Conservation (phyloP, 2,888 invertebrate species). For the Aleiodes alternator region DNA sequence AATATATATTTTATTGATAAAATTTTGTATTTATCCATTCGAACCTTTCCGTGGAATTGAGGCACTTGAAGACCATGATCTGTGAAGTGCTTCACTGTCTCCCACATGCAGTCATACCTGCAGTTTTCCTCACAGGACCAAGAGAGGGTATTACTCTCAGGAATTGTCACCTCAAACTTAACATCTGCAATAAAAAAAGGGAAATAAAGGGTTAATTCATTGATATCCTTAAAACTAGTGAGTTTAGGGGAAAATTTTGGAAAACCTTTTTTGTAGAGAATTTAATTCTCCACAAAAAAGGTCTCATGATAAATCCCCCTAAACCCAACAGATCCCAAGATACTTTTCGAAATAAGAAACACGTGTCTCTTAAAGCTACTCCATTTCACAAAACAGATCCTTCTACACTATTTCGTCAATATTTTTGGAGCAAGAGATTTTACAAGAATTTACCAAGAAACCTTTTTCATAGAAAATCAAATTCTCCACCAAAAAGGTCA, state of each 20-base stretch:
- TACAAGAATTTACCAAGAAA: no score
- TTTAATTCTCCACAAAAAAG: not conserved
- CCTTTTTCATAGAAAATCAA: no score
- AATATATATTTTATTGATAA: not conserved
- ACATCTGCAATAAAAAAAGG: conserved; percentile 59
- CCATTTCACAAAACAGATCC: no score
- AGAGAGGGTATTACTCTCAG: conserved; percentile 68
- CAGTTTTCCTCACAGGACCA: conserved; percentile 95
- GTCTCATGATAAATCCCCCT: not conserved
- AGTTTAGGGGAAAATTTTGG: conserved; percentile 10
- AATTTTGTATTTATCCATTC: conserved; percentile 44
- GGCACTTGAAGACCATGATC: conserved; percentile 84
- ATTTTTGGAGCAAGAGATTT: no score
- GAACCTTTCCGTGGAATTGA: conserved; percentile 96
- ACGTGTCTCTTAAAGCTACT: not conserved
- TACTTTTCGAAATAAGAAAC: conserved; percentile 42
- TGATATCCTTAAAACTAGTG: no score
- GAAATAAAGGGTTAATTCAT: conserved; percentile 17
- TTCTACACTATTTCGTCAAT: no score
- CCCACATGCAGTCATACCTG: conserved; percentile 95
- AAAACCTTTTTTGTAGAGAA: conserved; percentile 4
- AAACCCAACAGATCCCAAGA: conserved; percentile 38
- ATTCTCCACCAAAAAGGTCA: not conserved
- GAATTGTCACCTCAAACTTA: conserved; percentile 61
- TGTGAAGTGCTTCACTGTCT: conserved; percentile 86